Evolutionary conservation across 2,113 vertebrate species (phyloP).

Genomic region (Callocephalon fimbriatum): DNA sequence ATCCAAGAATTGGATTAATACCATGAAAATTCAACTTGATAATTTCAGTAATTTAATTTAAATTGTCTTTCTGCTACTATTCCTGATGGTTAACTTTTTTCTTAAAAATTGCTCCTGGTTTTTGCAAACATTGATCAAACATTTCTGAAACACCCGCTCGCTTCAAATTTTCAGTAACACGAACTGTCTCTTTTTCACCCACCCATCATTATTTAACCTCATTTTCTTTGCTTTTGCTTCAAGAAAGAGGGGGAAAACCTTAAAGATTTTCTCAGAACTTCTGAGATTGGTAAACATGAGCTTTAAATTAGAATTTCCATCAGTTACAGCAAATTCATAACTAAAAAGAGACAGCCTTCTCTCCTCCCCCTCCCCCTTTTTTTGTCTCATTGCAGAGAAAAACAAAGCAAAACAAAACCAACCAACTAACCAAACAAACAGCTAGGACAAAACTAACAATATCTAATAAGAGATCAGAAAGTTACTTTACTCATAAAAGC

Average conservation of each 20-base stretch:
- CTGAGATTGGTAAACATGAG: not conserved
- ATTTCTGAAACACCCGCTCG: not conserved
- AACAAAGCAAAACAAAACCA: not conserved
- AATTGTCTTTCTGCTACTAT: conserved; percentile 7
- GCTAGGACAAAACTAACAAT: not conserved
- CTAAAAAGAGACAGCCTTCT: not conserved
- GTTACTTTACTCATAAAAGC: not conserved
- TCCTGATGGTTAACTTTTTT: not conserved
- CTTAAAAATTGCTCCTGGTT: not conserved
- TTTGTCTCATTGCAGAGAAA: not conserved
- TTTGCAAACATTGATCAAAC: not conserved
- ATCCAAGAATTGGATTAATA: not conserved
- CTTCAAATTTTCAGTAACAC: not conserved
- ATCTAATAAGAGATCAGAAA: not conserved
- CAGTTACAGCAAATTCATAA: not conserved
- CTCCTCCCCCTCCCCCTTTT: not conserved
- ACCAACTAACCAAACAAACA: fast-evolving
- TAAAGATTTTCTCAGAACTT: not conserved
- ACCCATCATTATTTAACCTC: not conserved
- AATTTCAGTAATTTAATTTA: not conserved
- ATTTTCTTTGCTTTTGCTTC: not conserved
- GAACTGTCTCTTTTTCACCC: not conserved
- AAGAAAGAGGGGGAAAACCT: not conserved
- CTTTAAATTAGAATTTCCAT: not conserved
- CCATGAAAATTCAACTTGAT: not conserved